Conservation (phyloP, 2,113 vertebrate species). For the Oreochromis aureus region DNA sequence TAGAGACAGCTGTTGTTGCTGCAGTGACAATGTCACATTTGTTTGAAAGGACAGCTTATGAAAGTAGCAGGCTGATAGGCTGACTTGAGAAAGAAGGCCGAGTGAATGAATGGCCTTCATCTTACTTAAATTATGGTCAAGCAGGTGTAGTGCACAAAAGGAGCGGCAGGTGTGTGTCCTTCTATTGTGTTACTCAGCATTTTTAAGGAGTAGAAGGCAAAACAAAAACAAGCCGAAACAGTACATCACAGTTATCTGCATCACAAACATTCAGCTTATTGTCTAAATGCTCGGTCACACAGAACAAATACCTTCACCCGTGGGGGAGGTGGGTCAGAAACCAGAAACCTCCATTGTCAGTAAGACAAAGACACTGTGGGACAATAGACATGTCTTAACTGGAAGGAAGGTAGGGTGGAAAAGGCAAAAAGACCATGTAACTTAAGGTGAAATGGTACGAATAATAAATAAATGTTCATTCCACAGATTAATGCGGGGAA, state of each 20-base stretch:
- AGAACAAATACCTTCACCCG: not conserved
- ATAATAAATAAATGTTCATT: not conserved
- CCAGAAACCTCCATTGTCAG: not conserved
- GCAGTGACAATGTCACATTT: conserved; percentile 6
- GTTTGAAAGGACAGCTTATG: conserved; percentile 1
- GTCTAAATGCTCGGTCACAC: not conserved
- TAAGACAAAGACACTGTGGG: not conserved
- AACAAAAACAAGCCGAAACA: not conserved
- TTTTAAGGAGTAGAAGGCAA: not conserved
- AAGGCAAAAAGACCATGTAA: not conserved
- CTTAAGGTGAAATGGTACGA: not conserved
- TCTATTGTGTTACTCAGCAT: not conserved
- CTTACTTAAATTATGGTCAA: not conserved
- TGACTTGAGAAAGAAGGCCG: not conserved
- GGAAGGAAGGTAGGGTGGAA: not conserved
- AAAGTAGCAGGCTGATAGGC: not conserved
- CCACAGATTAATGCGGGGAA: not conserved
- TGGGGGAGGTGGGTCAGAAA: not conserved
- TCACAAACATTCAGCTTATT: not conserved
- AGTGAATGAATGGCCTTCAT: not conserved
- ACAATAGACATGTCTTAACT: not conserved
- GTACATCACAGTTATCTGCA: not conserved
- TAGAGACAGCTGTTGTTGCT: conserved; percentile 26
- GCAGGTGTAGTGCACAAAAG: not conserved
- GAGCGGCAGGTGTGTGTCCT: not conserved